Base-by-base conservation (phyloP, 2,888 invertebrate species). In the Nemapogon koenigi region DNA sequence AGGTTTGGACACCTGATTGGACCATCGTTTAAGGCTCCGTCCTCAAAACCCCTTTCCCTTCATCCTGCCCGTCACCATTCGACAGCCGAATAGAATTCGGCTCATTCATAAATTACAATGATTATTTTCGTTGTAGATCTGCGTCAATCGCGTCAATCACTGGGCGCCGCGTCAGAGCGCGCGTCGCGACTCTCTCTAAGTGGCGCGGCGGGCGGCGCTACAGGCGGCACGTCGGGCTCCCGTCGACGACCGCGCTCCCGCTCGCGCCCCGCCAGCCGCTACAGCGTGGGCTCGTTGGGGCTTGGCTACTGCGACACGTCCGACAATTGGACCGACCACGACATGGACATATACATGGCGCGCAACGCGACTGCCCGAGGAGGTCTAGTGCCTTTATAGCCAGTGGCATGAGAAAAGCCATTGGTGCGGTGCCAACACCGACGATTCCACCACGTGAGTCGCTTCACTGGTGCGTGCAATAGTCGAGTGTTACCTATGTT, bases 301-400 rank as follows among this genome's bases (percentile, higher is more conserved):
- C 81, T 91, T 55, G 91, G 91, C 63, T 92, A 91, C 66, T 91
- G 91, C 64, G 93, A 93, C 62, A 93, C 92, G 61, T 89, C 90
- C 36, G 91, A 92, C 63, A 90, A 90, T 66, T 95, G 94, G 94
- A 94, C 94, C 51, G 94, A 94, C 70, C 94, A 94, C 66, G 94
- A 94, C 62, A 93, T 94, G 90, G 94, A 94, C 54, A 94, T 94
- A 56, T 94, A 95, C 71, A 93, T 94, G 88, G 90, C 94, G 42
- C 85, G 94, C 57, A 94, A 94, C 76, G 91, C 92, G 44, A 92
- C 91, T 35, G 88, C 91, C 40, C 84, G 91, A 55, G 89, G 90
- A 59, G 91, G 91, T 46, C 78, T 92, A 57, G 91, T 91, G 61
- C 92, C 91, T 46, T 86, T 91, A 81, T 91, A 84, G 79, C 73